phyloP scores from a whole-genome alignment of 37 sponge, comb jelly and placozoan species.

The Geodia barretti region DNA sequence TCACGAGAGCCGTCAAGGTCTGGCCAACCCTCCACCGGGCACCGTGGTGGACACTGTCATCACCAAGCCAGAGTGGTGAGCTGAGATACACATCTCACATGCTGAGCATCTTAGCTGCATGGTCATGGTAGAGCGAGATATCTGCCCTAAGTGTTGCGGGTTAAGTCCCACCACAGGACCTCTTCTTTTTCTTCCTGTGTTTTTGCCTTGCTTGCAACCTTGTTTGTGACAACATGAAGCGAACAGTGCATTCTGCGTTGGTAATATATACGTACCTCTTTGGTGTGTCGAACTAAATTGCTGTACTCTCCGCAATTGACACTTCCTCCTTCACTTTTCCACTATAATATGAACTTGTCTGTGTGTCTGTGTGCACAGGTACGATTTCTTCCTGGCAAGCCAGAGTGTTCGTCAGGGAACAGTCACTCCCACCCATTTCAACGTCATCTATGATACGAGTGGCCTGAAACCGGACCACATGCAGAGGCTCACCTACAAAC shows the following conservation, averaged over 20 bases:
- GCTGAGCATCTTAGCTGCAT: neutral
- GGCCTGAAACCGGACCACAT: conserved; percentile 94
- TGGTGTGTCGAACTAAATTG: too few species aligned
- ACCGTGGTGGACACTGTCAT: conserved; percentile 88
- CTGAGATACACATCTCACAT: neutral
- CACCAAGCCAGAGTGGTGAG: conserved; percentile 85
- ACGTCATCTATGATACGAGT: conserved; percentile 84
- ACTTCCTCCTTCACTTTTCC: too few species aligned
- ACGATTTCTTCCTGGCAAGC: conserved; percentile 97
- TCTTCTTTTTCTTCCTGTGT: neutral
- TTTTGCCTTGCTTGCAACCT: neutral
- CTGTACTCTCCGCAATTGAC: too few species aligned
- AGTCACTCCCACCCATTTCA: conserved; percentile 96
- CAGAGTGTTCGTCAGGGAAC: conserved; percentile 97
- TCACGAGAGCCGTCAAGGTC: conserved; percentile 12
- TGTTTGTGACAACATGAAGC: too few species aligned
- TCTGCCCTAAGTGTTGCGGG: neutral
- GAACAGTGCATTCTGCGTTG: too few species aligned
- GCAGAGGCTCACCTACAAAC: conserved; percentile 95
- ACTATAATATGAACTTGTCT: too few species aligned
- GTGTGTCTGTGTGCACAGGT: conserved; percentile 46
- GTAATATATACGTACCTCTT: too few species aligned
- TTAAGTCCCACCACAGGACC: neutral
- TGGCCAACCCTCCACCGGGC: conserved; percentile 89
- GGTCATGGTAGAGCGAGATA: neutral